Evolutionary conservation across 2,888 invertebrate genomes (phyloP), one percentile per base, ranked within the genome.

Genomic region (Lomographa bimaculata): DNA sequence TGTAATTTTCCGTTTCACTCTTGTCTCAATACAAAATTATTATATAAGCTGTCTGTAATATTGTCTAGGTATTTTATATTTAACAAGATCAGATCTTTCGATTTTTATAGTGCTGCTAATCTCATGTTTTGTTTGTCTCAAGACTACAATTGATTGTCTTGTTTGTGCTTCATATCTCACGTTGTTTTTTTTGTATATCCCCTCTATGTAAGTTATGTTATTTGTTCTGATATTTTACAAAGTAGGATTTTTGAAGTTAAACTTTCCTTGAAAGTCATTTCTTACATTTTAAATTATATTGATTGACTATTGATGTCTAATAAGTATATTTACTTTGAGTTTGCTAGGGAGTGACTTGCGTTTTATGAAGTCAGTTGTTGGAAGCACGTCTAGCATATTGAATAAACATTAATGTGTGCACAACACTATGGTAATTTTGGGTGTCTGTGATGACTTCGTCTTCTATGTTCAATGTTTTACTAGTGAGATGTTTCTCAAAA

Each of bases 331-430:
- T n/a, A n/a, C n/a, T n/a, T n/a, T n/a, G n/a, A n/a, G n/a, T n/a
- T n/a, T n/a, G n/a, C n/a, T n/a, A n/a, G n/a, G n/a, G n/a, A 39
- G 47, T 70, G 68, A 70, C 63, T 70, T 65, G 67, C 67, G 48
- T 18, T 61, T 62, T 68, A 47, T n/a, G 46, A 19, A 54, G 36
- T 36, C 48, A 46, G 50, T 50, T 57, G 50, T 50, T 50, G 35
- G 23, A 47, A 30, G 41, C 41, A 51, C 41, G 46, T 34, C 27
- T 34, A 34, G 46, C 43, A 51, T 36, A 42, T 48, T 57, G 28
- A 54, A 59, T 54, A 49, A 43, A 41, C 46, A 52, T 45, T 19
- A 35, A 5, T 28, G 17, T 30, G 16, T 30, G 17, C 17, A 20
- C 33, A 12, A 5, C 24, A 30, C 30, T 54, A 54, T 62, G 61